Percentiles rank a stretch among this genome's conserved stretches.
Evolutionary conservation across 2,113 vertebrate species (phyloP).

Genomic region (Leptosomus discolor): DNA sequence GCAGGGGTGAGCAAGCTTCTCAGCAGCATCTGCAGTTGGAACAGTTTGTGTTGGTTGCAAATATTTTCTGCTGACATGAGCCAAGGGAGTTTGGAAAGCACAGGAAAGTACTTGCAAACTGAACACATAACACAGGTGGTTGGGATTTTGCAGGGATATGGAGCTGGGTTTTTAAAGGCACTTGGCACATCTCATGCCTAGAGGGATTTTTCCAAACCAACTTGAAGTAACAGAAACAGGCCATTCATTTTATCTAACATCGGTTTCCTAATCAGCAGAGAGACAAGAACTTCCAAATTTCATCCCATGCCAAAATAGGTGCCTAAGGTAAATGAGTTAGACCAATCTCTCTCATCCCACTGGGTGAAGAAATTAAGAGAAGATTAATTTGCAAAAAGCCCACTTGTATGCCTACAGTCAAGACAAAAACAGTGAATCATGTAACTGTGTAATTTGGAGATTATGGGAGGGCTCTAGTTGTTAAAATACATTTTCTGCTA

Average conservation of each 20-base stretch:
- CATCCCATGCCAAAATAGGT: not conserved
- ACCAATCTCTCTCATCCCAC: not conserved
- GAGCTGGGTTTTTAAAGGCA: not conserved
- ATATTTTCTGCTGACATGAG: not conserved
- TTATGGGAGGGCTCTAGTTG: not conserved
- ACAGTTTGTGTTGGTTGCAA: not conserved
- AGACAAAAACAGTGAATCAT: not conserved
- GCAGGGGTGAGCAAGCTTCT: not conserved
- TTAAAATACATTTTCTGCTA: not conserved
- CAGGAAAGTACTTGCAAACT: not conserved
- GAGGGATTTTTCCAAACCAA: not conserved
- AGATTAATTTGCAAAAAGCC: not conserved
- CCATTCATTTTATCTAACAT: not conserved
- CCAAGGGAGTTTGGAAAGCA: not conserved
- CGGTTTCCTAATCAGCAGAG: not conserved
- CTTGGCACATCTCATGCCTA: not conserved
- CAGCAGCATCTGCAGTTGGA: slow-evolving; percentile 36
- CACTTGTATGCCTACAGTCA: not conserved
- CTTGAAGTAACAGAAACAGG: not conserved
- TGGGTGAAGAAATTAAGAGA: not conserved
- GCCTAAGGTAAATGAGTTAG: not conserved
- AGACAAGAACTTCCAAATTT: not conserved
- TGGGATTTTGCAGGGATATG: not conserved
- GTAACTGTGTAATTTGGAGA: not conserved
- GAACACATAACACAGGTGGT: slow-evolving; percentile 24